Conservation (phyloP, 2,797 vertebrate species). For the Vultur gryphus region DNA sequence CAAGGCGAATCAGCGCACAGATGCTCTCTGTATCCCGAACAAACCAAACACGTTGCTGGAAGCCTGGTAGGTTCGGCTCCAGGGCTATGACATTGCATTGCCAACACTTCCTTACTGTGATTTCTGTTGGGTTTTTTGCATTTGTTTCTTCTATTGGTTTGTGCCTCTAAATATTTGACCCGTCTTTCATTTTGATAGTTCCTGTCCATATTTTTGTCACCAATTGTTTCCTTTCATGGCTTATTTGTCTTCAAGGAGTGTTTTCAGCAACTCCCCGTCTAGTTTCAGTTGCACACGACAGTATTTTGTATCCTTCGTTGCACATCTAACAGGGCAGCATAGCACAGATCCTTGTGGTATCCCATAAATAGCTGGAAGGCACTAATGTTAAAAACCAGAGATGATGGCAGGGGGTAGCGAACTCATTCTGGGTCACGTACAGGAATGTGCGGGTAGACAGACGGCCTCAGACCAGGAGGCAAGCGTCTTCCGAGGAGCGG, state of each 20-base stretch:
- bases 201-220: not conserved
- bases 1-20: no score
- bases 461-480: not conserved
- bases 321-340: rapidly evolving
- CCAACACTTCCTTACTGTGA: not conserved
- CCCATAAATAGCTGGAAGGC: not conserved
- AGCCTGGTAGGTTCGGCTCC: rapidly evolving
- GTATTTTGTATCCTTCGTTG: not conserved
- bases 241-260: not conserved
- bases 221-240: not conserved
- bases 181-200: not conserved
- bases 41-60: not conserved
- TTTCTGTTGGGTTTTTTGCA: no score
- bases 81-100: rapidly evolving
- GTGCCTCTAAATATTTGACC: not conserved
- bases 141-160: not conserved
- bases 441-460: rapidly evolving
- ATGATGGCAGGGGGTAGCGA: not conserved
- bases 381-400: not conserved
- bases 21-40: not conserved
- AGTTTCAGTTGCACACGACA: rapidly evolving
- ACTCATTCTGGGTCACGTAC: rapidly evolving
- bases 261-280: not conserved
- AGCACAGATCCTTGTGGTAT: rapidly evolving
- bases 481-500: not conserved